Evolutionary conservation across 64 coral and sea anemone genomes (phyloP).

Genomic region (Porites australiensis): DNA sequence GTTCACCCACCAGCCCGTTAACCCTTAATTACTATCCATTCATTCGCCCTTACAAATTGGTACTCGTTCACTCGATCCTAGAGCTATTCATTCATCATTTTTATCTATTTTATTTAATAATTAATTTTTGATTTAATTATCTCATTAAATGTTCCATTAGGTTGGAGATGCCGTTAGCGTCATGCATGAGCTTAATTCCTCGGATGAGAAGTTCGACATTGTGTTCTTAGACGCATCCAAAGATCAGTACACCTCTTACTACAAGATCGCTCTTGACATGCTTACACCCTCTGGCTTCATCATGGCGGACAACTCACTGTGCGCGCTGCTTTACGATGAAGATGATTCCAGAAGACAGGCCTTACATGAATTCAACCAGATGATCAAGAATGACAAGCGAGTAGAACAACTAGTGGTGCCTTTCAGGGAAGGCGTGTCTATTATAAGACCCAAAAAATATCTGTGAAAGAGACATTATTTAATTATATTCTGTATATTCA

Average conservation of each 20-base stretch:
- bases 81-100: background rate
- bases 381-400: conserved; percentile 68
- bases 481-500: background rate
- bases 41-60: too few species aligned
- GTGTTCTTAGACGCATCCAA: conserved; percentile 75
- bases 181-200: conserved; percentile 51
- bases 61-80: too few species aligned
- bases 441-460: conserved; percentile 42
- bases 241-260: conserved; percentile 65
- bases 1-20: too few species aligned
- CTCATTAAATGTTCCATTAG: background rate
- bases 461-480: background rate
- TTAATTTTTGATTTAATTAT: too few species aligned
- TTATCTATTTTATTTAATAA: background rate
- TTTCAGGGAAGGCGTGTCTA: conserved; percentile 70
- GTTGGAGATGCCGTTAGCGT: conserved; percentile 58
- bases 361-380: conserved; percentile 76
- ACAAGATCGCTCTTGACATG: conserved; percentile 55
- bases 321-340: conserved; percentile 67
- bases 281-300: conserved; percentile 60
- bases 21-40: too few species aligned
- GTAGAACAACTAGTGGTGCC: conserved; percentile 66
- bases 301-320: conserved; percentile 69
- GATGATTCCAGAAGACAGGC: conserved; percentile 51
- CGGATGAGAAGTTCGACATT: conserved; percentile 63